Base-by-base conservation (phyloP, 2,797 vertebrate genomes). In the Lutjanus argentimaculatus region DNA sequence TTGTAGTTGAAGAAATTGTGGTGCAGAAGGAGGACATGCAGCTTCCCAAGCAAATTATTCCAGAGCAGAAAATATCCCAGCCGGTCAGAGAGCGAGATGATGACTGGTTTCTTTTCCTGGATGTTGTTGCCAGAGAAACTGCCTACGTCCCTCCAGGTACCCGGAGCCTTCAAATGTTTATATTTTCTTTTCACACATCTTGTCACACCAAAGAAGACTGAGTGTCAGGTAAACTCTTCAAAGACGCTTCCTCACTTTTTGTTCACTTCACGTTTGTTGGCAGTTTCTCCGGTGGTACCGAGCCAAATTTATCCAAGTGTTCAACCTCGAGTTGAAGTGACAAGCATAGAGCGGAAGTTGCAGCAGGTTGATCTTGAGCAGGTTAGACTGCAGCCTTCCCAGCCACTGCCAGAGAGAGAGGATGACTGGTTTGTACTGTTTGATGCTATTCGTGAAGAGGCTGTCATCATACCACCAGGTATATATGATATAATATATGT, bases 381-480 rank as follows among this genome's bases (percentile, higher is more conserved):
- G 71, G 72, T 86, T 58, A 87, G 49, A 69, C 62, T 46, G 13
- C 89, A 72, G 74, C 86, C 70, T 49, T 56, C 74, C 3, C 75
- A 66, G 80, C 81, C 67, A 3, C 67, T 72, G 52, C 65, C 65
- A 67, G 72, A 82, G 43, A 85, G 79, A 78, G 91, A 92, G 0
- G 91, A 95, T 78, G 92, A 91, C 85, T 94, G 90, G 93, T 91
- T 85, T 88, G 62, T 56, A 75, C 52, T 75, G 82, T 89, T 90
- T 74, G 90, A 83, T 67, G 69, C 51, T 42, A 12, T 78, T 30
- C 57, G 62, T 53, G 80, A 89, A 43, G 67, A 84, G 21, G 16
- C 83, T 21, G 75, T 77, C 14, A 8, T 65, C 40, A 5, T 9
- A 19, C 86, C 75, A 73, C 6, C 90, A 93, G 93, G 92, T 94